Evolutionary conservation across 2,888 invertebrate genomes (phyloP).

Genomic region (Drosophila villosipedis): DNA sequence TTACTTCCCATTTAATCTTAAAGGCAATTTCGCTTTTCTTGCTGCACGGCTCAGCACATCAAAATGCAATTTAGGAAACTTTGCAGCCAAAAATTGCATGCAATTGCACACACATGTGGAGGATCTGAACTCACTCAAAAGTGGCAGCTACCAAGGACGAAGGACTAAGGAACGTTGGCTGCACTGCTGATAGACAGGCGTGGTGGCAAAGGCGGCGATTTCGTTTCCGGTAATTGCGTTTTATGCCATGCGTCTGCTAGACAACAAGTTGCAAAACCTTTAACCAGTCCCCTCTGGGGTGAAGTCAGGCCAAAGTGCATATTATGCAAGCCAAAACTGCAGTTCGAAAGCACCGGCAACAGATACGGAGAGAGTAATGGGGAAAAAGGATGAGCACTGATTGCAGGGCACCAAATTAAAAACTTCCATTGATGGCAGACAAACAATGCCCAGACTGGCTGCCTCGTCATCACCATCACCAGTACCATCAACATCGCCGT

Average conservation of each 20-base stretch:
- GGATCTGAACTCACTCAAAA: conserved; percentile 33
- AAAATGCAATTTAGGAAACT: conserved; percentile 71
- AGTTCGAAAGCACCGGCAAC: conserved; percentile 36
- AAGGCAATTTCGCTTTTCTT: conserved; percentile 69
- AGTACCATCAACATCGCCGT: conserved; percentile 4
- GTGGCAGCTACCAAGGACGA: conserved; percentile 29
- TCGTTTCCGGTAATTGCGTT: conserved; percentile 73
- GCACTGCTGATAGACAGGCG: conserved; percentile 23
- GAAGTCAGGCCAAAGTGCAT: conserved; percentile 65
- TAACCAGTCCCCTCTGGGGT: conserved; percentile 52
- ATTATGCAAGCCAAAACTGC: conserved; percentile 78
- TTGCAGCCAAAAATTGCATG: conserved; percentile 70
- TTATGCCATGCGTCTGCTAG: conserved; percentile 42
- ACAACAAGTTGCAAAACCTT: conserved; percentile 58
- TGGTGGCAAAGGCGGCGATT: conserved; percentile 45
- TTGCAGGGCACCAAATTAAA: conserved; percentile 70
- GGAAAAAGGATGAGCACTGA: conserved; percentile 22
- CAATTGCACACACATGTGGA: conserved; percentile 66
- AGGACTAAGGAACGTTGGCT: conserved; percentile 35
- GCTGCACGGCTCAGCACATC: conserved; percentile 23
- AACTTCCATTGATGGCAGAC: conserved; percentile 75
- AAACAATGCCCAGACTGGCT: conserved; percentile 62
- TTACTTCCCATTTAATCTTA: conserved; percentile 73
- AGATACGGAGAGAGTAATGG: conserved; percentile 2
- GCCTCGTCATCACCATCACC: conserved; percentile 29